Base-by-base conservation (phyloP, 2,113 vertebrate genomes). In the Pluvianellus socialis region DNA sequence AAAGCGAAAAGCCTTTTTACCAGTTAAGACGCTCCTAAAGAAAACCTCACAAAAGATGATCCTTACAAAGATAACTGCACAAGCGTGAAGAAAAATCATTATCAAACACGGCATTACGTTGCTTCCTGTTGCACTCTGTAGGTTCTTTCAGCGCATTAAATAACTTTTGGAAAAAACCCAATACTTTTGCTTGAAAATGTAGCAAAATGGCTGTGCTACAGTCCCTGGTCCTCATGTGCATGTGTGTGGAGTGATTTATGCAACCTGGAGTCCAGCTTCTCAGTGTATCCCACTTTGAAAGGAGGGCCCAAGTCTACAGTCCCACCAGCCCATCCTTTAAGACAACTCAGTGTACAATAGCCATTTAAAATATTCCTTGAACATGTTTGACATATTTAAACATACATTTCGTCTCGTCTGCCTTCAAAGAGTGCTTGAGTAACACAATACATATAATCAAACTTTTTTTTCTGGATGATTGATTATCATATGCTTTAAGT, bases 371-470 rank as follows among this genome's bases (percentile, higher is more conserved):
- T 88, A 70, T 32, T 77, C 63, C 67, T 90, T 79, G 53, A 82
- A 47, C 23, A 14, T 12, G 10, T 95, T 68, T 90, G 94, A 86
- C 53, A 20, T 79, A 58, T 71, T 94, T 88, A 90, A 96, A 83
- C 50, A 82, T 45, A 75, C 2, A 0, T 92, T 96, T 96, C 58
- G 55, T 86, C 67, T 92, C 47, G 50, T 71, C 90, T 93, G 52
- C 75, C 79, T 96, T 95, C 67, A 70, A 92, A 95, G 92, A 94
- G 42, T 26, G 55, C 79, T 93, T 85, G 73, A 90, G 70, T 94
- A 96, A 94, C 42, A 58, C 75, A 90, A 80, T 90, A 93, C 38
- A 62, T 88, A 42, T 82, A 94, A 96, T 94, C 85, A 88, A 73
- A 90, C 58, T 0, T 61, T 66, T 92, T 90, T 86, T 88, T 92